Evolutionary conservation across 2,888 invertebrate genomes (phyloP).

Genomic region (Nomada fucata): DNA sequence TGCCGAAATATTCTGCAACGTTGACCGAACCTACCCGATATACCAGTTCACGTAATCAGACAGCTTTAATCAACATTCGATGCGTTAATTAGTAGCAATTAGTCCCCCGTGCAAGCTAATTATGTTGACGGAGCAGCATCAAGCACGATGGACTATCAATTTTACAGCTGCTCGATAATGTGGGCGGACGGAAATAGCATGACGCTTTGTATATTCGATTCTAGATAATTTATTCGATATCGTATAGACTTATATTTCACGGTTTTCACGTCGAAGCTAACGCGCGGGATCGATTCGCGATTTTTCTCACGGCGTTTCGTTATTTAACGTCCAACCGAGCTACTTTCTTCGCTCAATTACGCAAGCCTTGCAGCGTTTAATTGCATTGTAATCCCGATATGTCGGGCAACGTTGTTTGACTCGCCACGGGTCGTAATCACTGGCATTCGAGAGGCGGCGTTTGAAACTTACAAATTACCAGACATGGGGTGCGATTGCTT

Average conservation of each 20-base stretch:
- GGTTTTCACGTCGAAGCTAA: constrained; percentile 2
- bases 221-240: not conserved
- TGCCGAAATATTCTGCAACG: constrained; percentile 25
- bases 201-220: not conserved
- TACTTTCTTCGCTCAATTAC: constrained; percentile 21
- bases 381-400: constrained; percentile 16
- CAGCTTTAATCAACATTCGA: constrained; percentile 30
- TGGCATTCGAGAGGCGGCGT: constrained; percentile 4
- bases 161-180: constrained; percentile 31
- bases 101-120: not conserved
- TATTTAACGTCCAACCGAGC: not conserved
- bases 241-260: not conserved
- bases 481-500: not conserved
- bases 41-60: not conserved
- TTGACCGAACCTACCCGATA: constrained; percentile 39
- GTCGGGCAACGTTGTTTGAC: constrained; percentile 19
- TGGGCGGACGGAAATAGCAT: constrained; percentile 3
- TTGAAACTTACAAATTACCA: constrained; percentile 1
- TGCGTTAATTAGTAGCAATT: constrained; percentile 51
- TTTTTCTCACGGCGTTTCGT: not conserved
- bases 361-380: constrained; percentile 33
- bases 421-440: constrained; percentile 11
- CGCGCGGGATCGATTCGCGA: not conserved
- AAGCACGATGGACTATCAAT: not conserved
- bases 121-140: constrained; percentile 9